Conservation (phyloP, 2,797 vertebrate species). For the Eurystomus glaucurus region DNA sequence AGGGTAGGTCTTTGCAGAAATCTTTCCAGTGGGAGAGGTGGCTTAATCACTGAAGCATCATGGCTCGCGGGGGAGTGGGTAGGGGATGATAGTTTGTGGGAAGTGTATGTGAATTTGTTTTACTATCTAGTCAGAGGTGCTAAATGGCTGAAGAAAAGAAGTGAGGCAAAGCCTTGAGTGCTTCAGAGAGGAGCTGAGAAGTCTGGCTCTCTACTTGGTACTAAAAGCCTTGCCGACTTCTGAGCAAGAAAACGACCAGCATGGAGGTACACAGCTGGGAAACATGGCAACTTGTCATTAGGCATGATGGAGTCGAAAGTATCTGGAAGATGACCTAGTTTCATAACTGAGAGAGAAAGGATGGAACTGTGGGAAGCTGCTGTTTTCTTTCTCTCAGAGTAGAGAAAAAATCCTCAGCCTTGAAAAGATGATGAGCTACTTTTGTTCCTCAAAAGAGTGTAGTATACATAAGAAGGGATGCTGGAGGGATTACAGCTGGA, state of each 20-base stretch:
- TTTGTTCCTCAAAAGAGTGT: not conserved
- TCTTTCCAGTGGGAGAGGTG: not conserved
- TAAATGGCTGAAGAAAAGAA: not conserved
- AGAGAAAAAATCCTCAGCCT: slow-evolving; percentile 1
- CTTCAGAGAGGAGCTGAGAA: not conserved
- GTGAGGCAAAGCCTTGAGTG: not conserved
- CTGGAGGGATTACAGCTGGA: not conserved
- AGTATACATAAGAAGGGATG: not conserved
- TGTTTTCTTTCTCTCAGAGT: not conserved
- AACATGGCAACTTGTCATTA: not conserved
- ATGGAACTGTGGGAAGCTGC: not conserved
- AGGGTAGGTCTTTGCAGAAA: not conserved
- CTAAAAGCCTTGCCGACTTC: not conserved
- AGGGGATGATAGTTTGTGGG: not conserved
- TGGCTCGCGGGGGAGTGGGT: not conserved
- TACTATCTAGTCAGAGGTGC: not conserved
- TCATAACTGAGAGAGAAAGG: not conserved
- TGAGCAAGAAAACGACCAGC: not conserved
- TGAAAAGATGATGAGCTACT: not conserved
- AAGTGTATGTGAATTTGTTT: slow-evolving; percentile 22
- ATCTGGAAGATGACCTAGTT: not conserved
- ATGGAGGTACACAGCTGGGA: not conserved
- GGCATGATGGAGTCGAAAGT: not conserved
- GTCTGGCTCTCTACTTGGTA: not conserved
- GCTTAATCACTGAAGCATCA: not conserved